Evolutionary conservation across 2,113 vertebrate genomes (phyloP), one percentile per base, ranked within the genome.

Genomic region (Forbesichthys agassizii): DNA sequence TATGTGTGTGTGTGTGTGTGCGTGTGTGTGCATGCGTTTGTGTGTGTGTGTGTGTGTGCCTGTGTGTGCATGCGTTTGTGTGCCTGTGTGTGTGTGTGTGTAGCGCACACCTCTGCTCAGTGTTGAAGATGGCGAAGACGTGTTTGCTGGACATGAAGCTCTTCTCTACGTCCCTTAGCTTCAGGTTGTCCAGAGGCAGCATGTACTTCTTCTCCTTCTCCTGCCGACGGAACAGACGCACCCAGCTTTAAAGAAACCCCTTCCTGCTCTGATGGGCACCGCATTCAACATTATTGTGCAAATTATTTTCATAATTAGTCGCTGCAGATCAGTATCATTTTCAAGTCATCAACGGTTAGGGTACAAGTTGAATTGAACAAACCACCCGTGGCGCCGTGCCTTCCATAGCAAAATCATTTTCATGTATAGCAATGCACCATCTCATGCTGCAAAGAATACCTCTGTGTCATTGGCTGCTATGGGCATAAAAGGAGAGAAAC

Each of bases 171-270:
- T 99, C 97, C 55, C 96, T 84, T 80, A 99, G 94, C 64, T 98
- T 99, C 89, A 99, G 86, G 52, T 99, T 99, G 73, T 99, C 97
- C 76, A 99, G 63, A 1, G 96, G 97, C 71, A 99, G 55, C 97
- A 99, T 99, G 90, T 95, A 99, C 72, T 99, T 99, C 93, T 99
- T 99, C 88, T 99, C 97, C 82, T 99, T 99, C 74, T 99, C 97
- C 97, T 99, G 88, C 11, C 0, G 16, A 57, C 55, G 9, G 4
- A 59, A 48, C 51, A 57, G 11, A 58, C 47, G 78, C 16, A 33
- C 73, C 71, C 9, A 42, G 36, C 36, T 42, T 27, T 27, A 3
- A 27, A 27, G 27, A 27, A 27, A 27, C 27, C 27, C 27, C 27
- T 1, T 27, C 2, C 27, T 27, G 27, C 27, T 27, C 27, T 27